Evolutionary conservation across 2,888 invertebrate genomes (phyloP).

Genomic region (Anarsia innoxiella): DNA sequence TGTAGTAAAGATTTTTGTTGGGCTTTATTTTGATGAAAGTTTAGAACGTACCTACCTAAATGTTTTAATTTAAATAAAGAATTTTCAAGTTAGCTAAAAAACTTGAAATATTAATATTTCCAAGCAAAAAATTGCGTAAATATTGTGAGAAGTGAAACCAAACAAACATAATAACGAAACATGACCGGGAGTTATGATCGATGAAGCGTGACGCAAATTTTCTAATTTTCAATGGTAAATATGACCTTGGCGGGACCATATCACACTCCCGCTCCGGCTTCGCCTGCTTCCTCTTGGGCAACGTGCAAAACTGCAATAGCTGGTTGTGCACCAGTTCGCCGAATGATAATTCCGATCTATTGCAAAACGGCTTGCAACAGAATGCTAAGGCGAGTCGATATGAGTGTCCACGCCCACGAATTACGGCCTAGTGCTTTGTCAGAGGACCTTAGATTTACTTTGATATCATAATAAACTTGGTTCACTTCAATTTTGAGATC

Average conservation of each 20-base stretch:
- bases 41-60: too few species aligned
- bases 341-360: conserved; percentile 70
- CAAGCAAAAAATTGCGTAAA: too few species aligned
- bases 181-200: conserved; percentile 22
- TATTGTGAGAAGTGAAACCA: conserved; percentile 4
- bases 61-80: too few species aligned
- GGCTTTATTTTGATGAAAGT: too few species aligned
- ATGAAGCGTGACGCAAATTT: conserved; percentile 17
- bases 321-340: conserved; percentile 69
- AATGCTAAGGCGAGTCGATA: conserved; percentile 58
- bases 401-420: conserved; percentile 63
- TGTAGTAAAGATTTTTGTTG: too few species aligned
- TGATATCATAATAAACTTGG: neutral
- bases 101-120: too few species aligned
- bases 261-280: conserved; percentile 55
- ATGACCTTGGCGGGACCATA: conserved; percentile 10
- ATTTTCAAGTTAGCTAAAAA: neutral
- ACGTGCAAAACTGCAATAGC: conserved; percentile 41
- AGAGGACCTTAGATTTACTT: conserved; percentile 30
- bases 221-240: conserved; percentile 7
- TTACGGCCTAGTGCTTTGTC: conserved; percentile 51
- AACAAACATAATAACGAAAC: conserved; percentile 16
- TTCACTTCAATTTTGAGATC: neutral
- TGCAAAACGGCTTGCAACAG: conserved; percentile 62
- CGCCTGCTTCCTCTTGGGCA: conserved; percentile 56